These are phyloP conservation scores for Gnatocerus cornutus DNA, from an alignment of 2,888 invertebrate species.

Conservation along the genomic window DNA sequence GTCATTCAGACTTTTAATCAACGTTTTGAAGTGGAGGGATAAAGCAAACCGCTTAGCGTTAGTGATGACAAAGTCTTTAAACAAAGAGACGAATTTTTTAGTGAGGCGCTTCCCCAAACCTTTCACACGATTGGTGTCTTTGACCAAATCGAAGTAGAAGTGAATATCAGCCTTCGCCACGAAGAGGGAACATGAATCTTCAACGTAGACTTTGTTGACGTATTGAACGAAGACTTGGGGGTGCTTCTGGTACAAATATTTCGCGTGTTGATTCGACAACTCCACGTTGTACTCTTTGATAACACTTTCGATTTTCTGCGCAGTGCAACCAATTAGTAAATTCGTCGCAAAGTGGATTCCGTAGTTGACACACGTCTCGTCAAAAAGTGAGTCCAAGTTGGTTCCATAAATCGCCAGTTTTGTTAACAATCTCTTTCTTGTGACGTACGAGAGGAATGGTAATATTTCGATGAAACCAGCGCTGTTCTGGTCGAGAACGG, in stretches of 20 bases:
- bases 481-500: constrained; percentile 9
- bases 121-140: constrained; percentile 12
- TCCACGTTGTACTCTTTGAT: neutral
- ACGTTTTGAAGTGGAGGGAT: constrained; percentile 32
- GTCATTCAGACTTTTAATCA: constrained; percentile 24
- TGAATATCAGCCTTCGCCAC: constrained; percentile 6
- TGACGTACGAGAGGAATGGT: constrained; percentile 43
- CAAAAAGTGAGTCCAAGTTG: constrained; percentile 43
- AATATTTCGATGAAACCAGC: constrained; percentile 39
- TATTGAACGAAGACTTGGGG: constrained; percentile 22
- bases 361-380: constrained; percentile 39
- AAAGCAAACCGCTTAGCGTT: constrained; percentile 24
- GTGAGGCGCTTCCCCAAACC: constrained; percentile 43
- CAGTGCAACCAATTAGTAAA: constrained; percentile 39
- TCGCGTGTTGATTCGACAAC: constrained; percentile 16
- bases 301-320: constrained; percentile 37
- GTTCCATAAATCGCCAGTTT: constrained; percentile 40
- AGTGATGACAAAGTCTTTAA: constrained; percentile 24
- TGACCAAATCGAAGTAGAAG: neutral
- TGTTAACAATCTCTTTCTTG: constrained; percentile 45
- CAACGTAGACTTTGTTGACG: neutral
- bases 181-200: constrained; percentile 35
- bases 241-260: constrained; percentile 29
- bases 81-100: constrained; percentile 20
- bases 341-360: constrained; percentile 34